These are phyloP conservation scores for Pecten maximus DNA, from an alignment of 2,888 invertebrate species.

Conservation along the genomic window DNA sequence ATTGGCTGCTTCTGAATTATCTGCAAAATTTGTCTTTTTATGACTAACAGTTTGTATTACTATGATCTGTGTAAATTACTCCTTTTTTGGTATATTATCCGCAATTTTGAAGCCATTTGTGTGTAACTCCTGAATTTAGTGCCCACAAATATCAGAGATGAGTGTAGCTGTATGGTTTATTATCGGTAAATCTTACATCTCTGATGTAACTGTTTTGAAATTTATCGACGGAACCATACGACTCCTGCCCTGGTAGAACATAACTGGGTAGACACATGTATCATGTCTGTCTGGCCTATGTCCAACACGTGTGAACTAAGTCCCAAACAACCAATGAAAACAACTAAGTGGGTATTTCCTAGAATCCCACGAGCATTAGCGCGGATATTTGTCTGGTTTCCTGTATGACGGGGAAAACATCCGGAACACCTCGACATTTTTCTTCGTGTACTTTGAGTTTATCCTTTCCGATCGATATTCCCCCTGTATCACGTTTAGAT, in stretches of 20 bases:
- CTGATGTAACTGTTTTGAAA: neutral
- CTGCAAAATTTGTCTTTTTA: too few species aligned
- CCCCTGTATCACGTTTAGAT: too few species aligned
- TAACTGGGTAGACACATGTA: neutral
- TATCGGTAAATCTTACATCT: neutral
- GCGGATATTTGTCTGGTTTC: neutral
- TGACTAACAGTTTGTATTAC: neutral
- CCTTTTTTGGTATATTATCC: neutral
- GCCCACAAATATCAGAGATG: neutral
- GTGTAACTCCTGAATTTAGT: neutral
- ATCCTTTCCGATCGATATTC: neutral
- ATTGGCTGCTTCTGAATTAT: too few species aligned
- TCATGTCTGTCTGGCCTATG: neutral
- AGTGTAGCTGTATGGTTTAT: neutral
- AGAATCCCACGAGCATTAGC: neutral
- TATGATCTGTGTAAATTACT: neutral
- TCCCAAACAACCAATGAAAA: neutral
- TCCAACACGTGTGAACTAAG: neutral
- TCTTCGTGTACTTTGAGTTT: neutral
- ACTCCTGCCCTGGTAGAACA: neutral
- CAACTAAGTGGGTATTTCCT: neutral
- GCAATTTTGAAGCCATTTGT: neutral
- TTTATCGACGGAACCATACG: neutral
- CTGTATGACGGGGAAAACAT: neutral
- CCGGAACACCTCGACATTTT: neutral